phyloP scores from a whole-genome alignment of 2,797 vertebrate genomes.

The Miichthys miiuy region DNA sequence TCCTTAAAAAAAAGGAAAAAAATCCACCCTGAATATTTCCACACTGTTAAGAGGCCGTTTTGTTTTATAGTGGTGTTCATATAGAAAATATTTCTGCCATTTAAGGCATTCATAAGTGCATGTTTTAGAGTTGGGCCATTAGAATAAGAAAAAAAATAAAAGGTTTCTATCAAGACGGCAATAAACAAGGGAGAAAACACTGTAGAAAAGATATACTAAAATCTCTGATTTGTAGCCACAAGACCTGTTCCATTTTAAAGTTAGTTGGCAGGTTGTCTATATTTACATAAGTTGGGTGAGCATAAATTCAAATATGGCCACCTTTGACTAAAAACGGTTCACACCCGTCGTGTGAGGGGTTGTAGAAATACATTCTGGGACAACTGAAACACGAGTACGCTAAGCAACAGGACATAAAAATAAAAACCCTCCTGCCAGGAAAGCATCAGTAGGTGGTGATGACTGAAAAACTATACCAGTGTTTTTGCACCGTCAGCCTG shows the following conservation, averaged over 20 bases:
- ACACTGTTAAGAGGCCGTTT: conserved; percentile 28
- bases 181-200: conserved; percentile 1
- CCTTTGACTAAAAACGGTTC: not conserved
- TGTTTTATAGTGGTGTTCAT: not conserved
- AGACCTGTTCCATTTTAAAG: conserved; percentile 9
- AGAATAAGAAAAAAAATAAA: not conserved
- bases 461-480: conserved; percentile 1
- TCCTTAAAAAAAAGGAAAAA: conserved; percentile 37
- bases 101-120: conserved; percentile 5
- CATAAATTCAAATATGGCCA: conserved; percentile 1
- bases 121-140: not conserved
- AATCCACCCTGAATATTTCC: conserved; percentile 61
- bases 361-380: conserved; percentile 1
- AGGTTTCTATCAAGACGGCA: not conserved
- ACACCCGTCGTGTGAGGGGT: not conserved
- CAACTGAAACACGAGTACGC: not conserved
- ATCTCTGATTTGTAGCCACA: not conserved
- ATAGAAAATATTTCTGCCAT: not conserved
- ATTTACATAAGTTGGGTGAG: conserved; percentile 34
- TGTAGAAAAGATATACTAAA: not conserved
- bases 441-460: conserved; percentile 5
- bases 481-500: not conserved
- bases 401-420: not conserved
- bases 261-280: not conserved
- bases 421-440: conserved; percentile 5